Evolutionary conservation across 2,888 invertebrate genomes (phyloP).

Genomic region (Ephialtes manifestator): DNA sequence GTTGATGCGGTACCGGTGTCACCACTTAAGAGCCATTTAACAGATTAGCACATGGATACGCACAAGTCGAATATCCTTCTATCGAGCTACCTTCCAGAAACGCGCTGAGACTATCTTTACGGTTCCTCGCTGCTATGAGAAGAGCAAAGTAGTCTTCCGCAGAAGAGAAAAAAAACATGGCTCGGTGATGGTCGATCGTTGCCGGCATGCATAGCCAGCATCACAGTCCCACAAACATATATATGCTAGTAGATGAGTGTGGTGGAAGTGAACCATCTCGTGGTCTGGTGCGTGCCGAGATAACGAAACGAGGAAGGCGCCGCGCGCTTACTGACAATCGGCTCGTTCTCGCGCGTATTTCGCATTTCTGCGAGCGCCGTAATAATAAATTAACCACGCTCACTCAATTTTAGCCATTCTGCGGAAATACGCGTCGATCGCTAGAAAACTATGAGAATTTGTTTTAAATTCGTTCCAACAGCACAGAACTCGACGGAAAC

Average conservation of each 20-base stretch:
- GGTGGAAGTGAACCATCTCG: conserved; percentile 43
- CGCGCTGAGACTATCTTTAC: conserved; percentile 34
- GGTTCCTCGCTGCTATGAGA: conserved; percentile 49
- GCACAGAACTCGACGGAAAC: neutral
- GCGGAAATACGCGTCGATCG: conserved; percentile 6
- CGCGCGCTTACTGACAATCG: conserved; percentile 38
- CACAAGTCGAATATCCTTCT: conserved; percentile 16
- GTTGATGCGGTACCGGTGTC: conserved; percentile 64
- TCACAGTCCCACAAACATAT: conserved; percentile 13
- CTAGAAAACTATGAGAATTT: neutral
- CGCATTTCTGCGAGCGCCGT: conserved; percentile 12
- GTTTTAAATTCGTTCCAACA: neutral
- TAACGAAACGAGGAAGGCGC: conserved; percentile 64
- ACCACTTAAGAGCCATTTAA: conserved; percentile 60
- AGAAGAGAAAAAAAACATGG: neutral
- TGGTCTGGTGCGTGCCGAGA: conserved; percentile 57
- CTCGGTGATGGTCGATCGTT: conserved; percentile 24
- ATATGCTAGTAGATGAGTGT: conserved; percentile 20
- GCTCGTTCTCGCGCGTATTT: conserved; percentile 58
- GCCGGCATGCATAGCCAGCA: conserved; percentile 9
- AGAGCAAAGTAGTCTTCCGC: conserved; percentile 33
- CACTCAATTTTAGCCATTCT: conserved; percentile 23
- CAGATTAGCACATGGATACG: conserved; percentile 54
- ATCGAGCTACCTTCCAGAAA: neutral
- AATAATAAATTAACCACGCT: conserved; percentile 45